Percentiles rank a stretch among this genome's conserved stretches.
These are phyloP conservation scores for Cancer borealis DNA, from an alignment of 2,888 invertebrate species.

Conservation along the genomic window DNA sequence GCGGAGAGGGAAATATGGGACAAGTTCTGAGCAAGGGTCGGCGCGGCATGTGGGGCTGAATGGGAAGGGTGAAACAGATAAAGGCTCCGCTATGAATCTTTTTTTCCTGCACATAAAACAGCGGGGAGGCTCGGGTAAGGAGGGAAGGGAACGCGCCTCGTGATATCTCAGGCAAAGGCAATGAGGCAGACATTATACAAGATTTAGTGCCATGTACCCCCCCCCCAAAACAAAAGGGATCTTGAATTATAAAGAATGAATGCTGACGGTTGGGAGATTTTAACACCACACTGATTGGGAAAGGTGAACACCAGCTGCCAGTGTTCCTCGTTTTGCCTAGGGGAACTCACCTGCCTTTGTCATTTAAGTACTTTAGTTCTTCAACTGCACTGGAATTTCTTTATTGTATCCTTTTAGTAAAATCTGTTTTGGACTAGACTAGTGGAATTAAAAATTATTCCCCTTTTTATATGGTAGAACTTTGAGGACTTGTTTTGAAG, in stretches of 20 bases:
- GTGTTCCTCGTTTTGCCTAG: neutral
- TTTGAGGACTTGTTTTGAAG: neutral
- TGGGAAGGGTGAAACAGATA: conserved; percentile 41
- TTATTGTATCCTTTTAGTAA: neutral
- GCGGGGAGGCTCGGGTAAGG: neutral
- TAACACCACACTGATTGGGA: neutral
- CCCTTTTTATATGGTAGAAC: no score
- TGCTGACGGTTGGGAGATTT: conserved; percentile 21
- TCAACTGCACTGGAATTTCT: neutral
- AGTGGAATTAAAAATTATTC: neutral
- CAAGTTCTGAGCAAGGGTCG: conserved; percentile 33
- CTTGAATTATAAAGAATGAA: conserved; percentile 36
- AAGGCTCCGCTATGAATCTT: neutral
- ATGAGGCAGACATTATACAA: conserved; percentile 25
- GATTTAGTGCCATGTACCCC: conserved; percentile 25
- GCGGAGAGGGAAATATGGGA: conserved; percentile 30
- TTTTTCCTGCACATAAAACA: neutral
- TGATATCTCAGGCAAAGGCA: neutral
- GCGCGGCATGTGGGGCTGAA: conserved; percentile 12
- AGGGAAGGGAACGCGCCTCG: neutral
- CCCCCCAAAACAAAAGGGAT: conserved; percentile 38
- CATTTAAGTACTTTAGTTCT: neutral
- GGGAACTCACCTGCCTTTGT: neutral
- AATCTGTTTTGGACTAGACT: neutral
- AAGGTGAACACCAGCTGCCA: neutral